Percentiles rank a stretch among this genome's conserved stretches.
Conservation (phyloP, 2,888 invertebrate genomes). For the Bellardia bayeri region DNA sequence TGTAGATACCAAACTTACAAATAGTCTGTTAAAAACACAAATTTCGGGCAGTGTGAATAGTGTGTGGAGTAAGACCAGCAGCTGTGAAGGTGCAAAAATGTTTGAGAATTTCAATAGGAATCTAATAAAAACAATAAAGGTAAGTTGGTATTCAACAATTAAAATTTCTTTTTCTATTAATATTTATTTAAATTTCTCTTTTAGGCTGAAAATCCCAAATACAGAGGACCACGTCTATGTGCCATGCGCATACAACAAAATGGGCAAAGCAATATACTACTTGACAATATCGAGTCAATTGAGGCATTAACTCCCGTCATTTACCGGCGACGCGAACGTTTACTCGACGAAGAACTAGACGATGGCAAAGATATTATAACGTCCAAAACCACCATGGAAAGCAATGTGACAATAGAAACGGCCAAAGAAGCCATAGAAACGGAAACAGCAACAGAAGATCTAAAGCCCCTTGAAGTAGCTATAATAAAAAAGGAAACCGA, state of each 20-base stretch:
- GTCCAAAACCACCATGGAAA: constrained; percentile 78
- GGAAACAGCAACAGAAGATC: neutral
- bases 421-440: constrained; percentile 52
- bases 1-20: constrained; percentile 62
- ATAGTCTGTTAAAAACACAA: constrained; percentile 76
- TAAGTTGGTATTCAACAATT: constrained; percentile 68
- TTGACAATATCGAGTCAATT: constrained; percentile 90
- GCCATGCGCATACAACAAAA: constrained; percentile 91
- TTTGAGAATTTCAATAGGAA: constrained; percentile 84
- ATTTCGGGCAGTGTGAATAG: constrained; percentile 84
- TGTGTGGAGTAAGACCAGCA: constrained; percentile 84
- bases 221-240: constrained; percentile 89
- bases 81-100: constrained; percentile 84
- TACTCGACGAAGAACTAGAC: constrained; percentile 83
- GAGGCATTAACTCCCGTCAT: constrained; percentile 88
- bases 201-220: constrained; percentile 84
- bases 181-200: constrained; percentile 39
- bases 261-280: constrained; percentile 91
- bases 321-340: constrained; percentile 87
- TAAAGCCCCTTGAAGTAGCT: neutral
- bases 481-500: constrained; percentile 3
- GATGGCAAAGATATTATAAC: constrained; percentile 84
- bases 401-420: constrained; percentile 46
- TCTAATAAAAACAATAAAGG: constrained; percentile 84
- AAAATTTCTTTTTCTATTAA: neutral